Evolutionary conservation across 2,888 invertebrate species (phyloP), one percentile per base, ranked within the genome.

Genomic region (Chalcosyrphus nemorum): DNA sequence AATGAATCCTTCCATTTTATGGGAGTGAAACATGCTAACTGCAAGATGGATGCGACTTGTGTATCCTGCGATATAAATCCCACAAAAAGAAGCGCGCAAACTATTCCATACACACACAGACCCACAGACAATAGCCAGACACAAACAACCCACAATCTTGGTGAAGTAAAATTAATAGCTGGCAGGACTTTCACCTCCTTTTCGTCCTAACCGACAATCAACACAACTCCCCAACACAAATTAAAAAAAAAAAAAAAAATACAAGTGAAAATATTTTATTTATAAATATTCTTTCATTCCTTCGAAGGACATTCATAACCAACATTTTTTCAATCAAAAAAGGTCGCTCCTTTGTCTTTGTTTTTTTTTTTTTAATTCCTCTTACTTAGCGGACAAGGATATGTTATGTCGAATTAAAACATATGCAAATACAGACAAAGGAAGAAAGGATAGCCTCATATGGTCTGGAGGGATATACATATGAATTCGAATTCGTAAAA

Each of bases 11-110:
- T 84, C 70, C 68, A 80, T 84, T 84, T 84, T 84, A 84, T 84
- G 84, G 84, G 84, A 84, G 80, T 84, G 84, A 84, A 84, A 80
- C 84, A 84, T 84, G 84, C 84, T 84, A 84, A 84, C 84, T 84
- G 80, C 78, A 75, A 84, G 84, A 84, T 84, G 78, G 84, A 84
- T 84, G 80, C 74, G 80, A 84, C 74, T 84, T 75, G 74, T 84
- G 72, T 84, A 84, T 80, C 80, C 84, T 80, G 80, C 70, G 61
- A 70, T 57, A 78, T 65, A 74, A 63, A 84, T 63, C 61, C 56
- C 41, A 56, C 35, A 71, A 56, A 65, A 70, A 50, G 43, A 52
- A 52, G 3, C 32, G 21, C 27, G 45, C 43, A 17, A 15, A 11
- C 2, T 4, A 4, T 17, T 19, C 9, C 19, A 11, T 19, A 19